Evolutionary conservation across 2,113 vertebrate species (phyloP).

Genomic region (Phalacrocorax pelagicus): DNA sequence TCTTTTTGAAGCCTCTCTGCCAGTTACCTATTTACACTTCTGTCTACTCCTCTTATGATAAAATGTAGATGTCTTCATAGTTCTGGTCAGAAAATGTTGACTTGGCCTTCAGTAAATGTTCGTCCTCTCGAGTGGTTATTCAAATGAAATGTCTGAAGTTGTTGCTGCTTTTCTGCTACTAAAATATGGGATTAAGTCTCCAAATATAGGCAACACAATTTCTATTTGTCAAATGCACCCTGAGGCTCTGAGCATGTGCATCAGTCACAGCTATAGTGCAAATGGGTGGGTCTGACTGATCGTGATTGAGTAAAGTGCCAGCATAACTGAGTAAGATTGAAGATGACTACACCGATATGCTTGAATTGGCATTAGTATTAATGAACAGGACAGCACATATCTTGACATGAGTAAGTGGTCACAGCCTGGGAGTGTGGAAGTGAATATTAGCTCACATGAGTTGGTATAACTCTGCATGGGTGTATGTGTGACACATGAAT

Average conservation of each 20-base stretch:
- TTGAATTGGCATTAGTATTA: conserved; percentile 61
- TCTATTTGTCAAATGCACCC: not conserved
- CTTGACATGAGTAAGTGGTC: conserved; percentile 60
- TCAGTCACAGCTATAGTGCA: not conserved
- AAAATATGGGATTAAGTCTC: not conserved
- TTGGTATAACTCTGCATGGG: not conserved
- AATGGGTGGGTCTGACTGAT: conserved; percentile 48
- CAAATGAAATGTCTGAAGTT: not conserved
- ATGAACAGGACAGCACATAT: conserved; percentile 52
- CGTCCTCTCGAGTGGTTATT: not conserved
- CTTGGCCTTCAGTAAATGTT: not conserved
- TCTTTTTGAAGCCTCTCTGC: not conserved
- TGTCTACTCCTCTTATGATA: not conserved
- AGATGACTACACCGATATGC: conserved; percentile 1
- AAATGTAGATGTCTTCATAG: not conserved
- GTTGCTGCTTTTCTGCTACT: not conserved
- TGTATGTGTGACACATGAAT: not conserved
- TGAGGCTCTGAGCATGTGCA: not conserved
- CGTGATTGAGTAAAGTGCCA: conserved; percentile 41
- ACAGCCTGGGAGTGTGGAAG: conserved; percentile 17
- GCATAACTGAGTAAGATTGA: conserved; percentile 61
- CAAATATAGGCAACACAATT: not conserved
- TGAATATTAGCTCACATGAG: conserved; percentile 27
- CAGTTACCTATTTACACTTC: not conserved
- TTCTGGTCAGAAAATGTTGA: not conserved